phyloP scores from a whole-genome alignment of 2,888 invertebrate species.

The Agrilus mali region DNA sequence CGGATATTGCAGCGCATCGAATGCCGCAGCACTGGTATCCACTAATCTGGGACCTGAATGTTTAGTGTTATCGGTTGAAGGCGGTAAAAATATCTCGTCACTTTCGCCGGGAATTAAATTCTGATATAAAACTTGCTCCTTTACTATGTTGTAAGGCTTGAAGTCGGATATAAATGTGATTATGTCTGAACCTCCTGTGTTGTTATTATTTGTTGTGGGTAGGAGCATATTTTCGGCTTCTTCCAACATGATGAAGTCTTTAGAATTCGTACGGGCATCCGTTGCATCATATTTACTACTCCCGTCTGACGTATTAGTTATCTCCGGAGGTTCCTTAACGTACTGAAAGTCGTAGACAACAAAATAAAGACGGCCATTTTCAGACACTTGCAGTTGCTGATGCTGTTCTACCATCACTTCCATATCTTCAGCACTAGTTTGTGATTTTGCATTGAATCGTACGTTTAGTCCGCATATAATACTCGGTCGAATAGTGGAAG shows the following conservation, averaged over 20 bases:
- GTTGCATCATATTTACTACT: conserved; percentile 8
- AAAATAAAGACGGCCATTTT: conserved; percentile 38
- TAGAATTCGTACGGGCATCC: conserved; percentile 5
- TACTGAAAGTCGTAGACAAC: conserved; percentile 60
- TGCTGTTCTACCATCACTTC: conserved; percentile 16
- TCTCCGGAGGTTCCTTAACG: conserved; percentile 39
- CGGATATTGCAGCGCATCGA: conserved; percentile 20
- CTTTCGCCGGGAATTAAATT: conserved; percentile 33
- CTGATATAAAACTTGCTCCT: conserved; percentile 27
- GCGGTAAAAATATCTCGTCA: conserved; percentile 31
- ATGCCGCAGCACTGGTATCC: conserved; percentile 26
- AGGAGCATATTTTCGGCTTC: conserved; percentile 4
- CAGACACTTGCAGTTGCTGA: conserved; percentile 18
- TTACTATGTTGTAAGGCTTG: conserved; percentile 12
- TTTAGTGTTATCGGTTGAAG: conserved; percentile 17
- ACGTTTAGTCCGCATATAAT: conserved; percentile 40
- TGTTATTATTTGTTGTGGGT: conserved; percentile 6
- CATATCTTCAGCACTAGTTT: conserved; percentile 21
- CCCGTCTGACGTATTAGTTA: conserved; percentile 5
- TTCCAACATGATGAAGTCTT: conserved; percentile 8
- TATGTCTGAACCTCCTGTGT: conserved; percentile 7
- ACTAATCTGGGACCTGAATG: conserved; percentile 28
- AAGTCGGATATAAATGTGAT: conserved; percentile 6
- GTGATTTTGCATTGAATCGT: conserved; percentile 14
- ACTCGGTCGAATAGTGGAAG: conserved; percentile 32